A percentile compares a stretch with the other conserved stretches of the same genome.
Conservation (phyloP, 23 tunicate genomes). For the Halocynthia aurantium region DNA sequence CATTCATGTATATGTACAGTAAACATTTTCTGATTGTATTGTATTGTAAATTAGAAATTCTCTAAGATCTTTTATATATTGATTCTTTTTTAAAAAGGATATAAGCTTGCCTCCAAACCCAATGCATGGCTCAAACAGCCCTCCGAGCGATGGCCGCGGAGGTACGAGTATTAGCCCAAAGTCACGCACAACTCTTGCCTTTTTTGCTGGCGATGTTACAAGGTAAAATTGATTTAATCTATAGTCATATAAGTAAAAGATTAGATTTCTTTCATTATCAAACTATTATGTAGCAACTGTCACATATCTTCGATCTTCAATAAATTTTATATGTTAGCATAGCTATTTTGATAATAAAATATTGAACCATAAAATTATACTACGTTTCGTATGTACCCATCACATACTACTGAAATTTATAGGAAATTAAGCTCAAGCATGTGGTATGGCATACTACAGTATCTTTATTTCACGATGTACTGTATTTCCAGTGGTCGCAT, state of each 20-base stretch:
- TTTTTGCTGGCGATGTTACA: conserved; percentile 71
- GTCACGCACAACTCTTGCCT: conserved; percentile 45
- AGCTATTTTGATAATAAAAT: no score
- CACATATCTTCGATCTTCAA: no score
- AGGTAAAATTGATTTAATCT: conserved; percentile 10
- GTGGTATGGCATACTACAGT: no score
- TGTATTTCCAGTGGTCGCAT: conserved; percentile 51
- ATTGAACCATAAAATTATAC: no score
- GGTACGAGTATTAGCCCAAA: conserved; percentile 30
- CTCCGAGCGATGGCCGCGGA: conserved; percentile 7
- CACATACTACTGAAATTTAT: background rate
- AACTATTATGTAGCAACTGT: no score
- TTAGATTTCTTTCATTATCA: no score
- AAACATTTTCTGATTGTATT: background rate
- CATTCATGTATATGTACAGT: background rate
- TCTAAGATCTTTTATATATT: background rate
- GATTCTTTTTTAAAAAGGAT: conserved; percentile 29
- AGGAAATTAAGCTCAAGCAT: background rate
- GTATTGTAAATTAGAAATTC: background rate
- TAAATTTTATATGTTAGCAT: no score
- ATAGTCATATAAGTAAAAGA: no score
- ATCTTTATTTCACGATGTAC: no score
- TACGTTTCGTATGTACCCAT: background rate
- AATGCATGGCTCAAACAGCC: conserved; percentile 7
- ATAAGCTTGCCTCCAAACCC: conserved; percentile 64